These are phyloP conservation scores for Hepsetus odoe DNA, from an alignment of 2,113 vertebrate species.

Conservation along the genomic window DNA sequence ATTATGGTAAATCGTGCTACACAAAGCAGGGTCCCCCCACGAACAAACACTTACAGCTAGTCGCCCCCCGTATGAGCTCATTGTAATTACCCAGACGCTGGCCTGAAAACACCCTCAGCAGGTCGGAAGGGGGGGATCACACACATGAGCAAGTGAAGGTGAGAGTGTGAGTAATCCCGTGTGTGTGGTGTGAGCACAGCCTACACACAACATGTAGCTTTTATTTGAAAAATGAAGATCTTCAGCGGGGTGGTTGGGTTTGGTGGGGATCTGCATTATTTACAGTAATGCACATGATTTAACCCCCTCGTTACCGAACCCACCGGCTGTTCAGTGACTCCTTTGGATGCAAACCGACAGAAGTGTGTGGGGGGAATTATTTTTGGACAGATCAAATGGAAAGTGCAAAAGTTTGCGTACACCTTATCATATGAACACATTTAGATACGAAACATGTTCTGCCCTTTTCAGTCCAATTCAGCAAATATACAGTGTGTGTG, in stretches of 20 bases:
- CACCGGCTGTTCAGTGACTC: neutral
- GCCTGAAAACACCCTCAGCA: slow-evolving; percentile 30
- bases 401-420: too few species aligned
- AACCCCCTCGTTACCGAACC: too few species aligned
- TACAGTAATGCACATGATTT: neutral
- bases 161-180: neutral
- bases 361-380: too few species aligned
- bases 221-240: neutral
- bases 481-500: too few species aligned
- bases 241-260: neutral
- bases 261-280: neutral
- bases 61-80: slow-evolving; percentile 27
- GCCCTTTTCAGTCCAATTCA: too few species aligned
- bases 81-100: slow-evolving; percentile 36
- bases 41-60: neutral
- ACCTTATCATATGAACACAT: too few species aligned
- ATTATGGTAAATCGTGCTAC: neutral
- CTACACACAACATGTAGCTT: neutral
- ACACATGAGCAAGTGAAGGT: slow-evolving; percentile 11
- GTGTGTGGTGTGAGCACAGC: neutral
- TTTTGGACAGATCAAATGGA: too few species aligned
- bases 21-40: neutral
- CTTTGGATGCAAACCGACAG: neutral
- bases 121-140: slow-evolving; percentile 15
- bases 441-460: too few species aligned